Evolutionary conservation across 1,140 invertebrate genomes (phyloP), one percentile per base, ranked within the genome.

Genomic region (Trachelipus rathkii): DNA sequence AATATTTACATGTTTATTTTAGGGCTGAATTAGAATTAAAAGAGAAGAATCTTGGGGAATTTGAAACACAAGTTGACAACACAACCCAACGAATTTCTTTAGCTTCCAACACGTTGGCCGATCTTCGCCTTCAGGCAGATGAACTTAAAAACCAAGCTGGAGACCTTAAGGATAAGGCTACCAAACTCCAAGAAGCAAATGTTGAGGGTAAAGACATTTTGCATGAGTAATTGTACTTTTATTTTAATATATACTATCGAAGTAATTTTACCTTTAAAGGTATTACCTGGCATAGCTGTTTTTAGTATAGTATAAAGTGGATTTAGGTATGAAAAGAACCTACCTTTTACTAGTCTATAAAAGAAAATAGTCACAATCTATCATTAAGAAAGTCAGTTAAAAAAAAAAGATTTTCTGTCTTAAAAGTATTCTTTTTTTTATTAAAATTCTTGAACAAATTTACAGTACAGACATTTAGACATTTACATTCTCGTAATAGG

Each of bases 181-280:
- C 94, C 0, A 90, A 91, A 83, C 86, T 99, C 43, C 95, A 97
- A 85, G 95, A 97, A 86, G 93, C 92, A 6, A 96, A 98, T 85
- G 92, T 98, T 50, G 93, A 96, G 87, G 96, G 89, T 89, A 24
- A 33, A 3, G 6, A 33, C 33, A 33, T 6, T 33, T 33, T 33
- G 6, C 33, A 33, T 1, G 33, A 33, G 33, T 33, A 33, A 33
- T 33, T 33, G 33, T 33, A 33, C 33, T 3, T 33, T 1, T 33
- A 33, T 6, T 33, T 33, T 33, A 6, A 33, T 33, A 6, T 33
- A 33, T 33, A 33, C 1, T 3, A 33, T 33, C 33, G 33, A 33
- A 33, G 33, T 33, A 33, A 33, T 6, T 6, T 33, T 33, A 33
- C 33, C 6, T 33, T 6, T 33, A 33, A 33, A 33, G 6, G 6